Evolutionary conservation across 2,888 invertebrate genomes (phyloP), one percentile per base, ranked within the genome.

Genomic region (Bembecia ichneumoniformis): DNA sequence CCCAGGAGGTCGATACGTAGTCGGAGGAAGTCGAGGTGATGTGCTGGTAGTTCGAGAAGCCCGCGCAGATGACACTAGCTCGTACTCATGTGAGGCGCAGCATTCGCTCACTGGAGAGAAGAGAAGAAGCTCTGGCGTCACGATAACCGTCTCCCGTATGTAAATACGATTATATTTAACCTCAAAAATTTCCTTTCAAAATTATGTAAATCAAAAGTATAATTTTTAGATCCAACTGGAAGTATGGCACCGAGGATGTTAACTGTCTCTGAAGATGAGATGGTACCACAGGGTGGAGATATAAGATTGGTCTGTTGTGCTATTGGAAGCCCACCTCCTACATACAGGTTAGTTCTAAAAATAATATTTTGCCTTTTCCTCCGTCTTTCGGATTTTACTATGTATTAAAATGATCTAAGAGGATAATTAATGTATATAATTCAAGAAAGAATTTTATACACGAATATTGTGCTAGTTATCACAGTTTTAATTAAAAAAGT

Each of bases 101-200:
- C 95, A 96, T 71, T 89, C 91, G 0, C 82, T 96, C 50, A 96
- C 94, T 0, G 94, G 94, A 0, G 94, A 94, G 61, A 90, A 93
- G 59, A 89, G 92, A 61, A 89, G 92, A 55, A 94, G 94, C 62
- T 89, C 92, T 35, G 86, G 92, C 0, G 90, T 91, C 4, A 88
- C 89, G 62, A 77, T 94, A 47, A 89, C 92, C 53, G 90, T 94
- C 28, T 91, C 92, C 74, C 93, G 94, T 93, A 70, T 66, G 77
- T 69, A 50, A 5, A 44, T 3, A 0, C 3, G 10, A 11, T 11
- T 40, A 28, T 28, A 9, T 28, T 28, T 28, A 28, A 28, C 9
- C 28, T 28, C 28, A 28, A 28, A 28, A 28, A 3, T 28, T 28
- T 2, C 5, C 13, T 40, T 3, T 40, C 13, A 9, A 40, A 40